These are phyloP conservation scores for Eupithecia exiguata DNA, from an alignment of 2,888 invertebrate genomes.

Conservation along the genomic window DNA sequence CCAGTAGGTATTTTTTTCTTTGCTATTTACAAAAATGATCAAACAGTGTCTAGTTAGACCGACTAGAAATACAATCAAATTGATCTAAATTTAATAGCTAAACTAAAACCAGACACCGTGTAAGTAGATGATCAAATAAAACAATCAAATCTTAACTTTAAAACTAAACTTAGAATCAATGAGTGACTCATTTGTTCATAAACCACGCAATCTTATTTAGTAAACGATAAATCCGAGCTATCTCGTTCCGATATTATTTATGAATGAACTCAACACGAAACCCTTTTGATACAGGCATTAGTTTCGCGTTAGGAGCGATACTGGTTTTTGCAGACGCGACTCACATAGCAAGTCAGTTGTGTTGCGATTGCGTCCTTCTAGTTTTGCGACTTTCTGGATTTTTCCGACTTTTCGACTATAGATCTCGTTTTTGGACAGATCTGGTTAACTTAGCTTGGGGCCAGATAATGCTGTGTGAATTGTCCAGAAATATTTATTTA, in stretches of 20 bases:
- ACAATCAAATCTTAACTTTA: neutral
- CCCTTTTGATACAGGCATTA: slow-evolving; percentile 41
- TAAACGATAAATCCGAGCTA: slow-evolving; percentile 30
- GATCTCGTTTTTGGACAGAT: too few species aligned
- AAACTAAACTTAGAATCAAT: neutral
- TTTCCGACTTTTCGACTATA: too few species aligned
- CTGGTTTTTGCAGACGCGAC: slow-evolving; percentile 20
- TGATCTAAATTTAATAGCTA: too few species aligned
- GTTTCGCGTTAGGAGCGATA: slow-evolving; percentile 31
- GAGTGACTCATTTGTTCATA: neutral
- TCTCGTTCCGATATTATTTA: slow-evolving; percentile 37
- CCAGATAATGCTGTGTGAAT: too few species aligned
- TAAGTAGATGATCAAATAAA: neutral
- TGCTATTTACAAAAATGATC: too few species aligned
- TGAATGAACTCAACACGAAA: slow-evolving; percentile 38
- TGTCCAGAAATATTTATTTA: too few species aligned
- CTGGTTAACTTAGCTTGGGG: too few species aligned
- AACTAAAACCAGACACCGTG: neutral
- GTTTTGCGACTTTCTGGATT: neutral
- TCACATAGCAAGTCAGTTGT: neutral
- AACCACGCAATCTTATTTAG: slow-evolving; percentile 22
- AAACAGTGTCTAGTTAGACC: neutral
- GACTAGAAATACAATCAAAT: neutral
- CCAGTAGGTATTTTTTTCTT: too few species aligned
- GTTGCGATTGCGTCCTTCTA: neutral